Evolutionary conservation across 2,113 vertebrate genomes (phyloP), one percentile per base, ranked within the genome.

Genomic region (Crotalus horridus): DNA sequence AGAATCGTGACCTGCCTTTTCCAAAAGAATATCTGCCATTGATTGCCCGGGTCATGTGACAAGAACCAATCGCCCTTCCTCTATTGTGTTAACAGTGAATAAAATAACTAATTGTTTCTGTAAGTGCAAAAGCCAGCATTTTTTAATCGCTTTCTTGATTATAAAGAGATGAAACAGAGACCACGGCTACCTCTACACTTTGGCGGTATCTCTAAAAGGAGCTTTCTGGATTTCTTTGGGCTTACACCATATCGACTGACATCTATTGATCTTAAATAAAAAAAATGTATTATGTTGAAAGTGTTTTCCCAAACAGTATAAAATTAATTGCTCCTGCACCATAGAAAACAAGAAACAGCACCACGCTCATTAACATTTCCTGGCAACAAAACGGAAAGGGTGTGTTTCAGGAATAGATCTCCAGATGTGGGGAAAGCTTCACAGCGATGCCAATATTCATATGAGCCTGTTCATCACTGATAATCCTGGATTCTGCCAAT

Each of bases 241-340:
- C 91, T 93, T 93, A 90, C 21, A 86, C 87, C 43, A 26, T 43
- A 96, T 95, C 89, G 95, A 96, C 95, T 94, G 94, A 59, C n/a
- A 93, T 96, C 91, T 90, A 96, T 96, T 95, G 96, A 92, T 96
- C 95, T 94, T 96, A 96, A 95, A 96, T 97, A 95, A 96, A 93
- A 54, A 53, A 88, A 97, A 96, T 89, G 91, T 92, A 89, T 8
- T 86, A 94, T 81, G 59, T 87, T 53, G 92, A 93, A 89, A 95
- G 95, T 91, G 94, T 94, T 96, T 95, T 93, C 95, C 90, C 95
- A 95, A 95, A 91, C 91, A 89, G 56, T 94, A 93, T 94, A 95
- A 95, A 48, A 96, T 96, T 94, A 94, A 96, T 97, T 94, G 94
- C 91, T 96, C 94, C 39, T 92, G 90, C 56, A 0, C 93, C 94